phyloP scores from a whole-genome alignment of 2,797 vertebrate genomes.

The Schizopygopsis malacanthus region DNA sequence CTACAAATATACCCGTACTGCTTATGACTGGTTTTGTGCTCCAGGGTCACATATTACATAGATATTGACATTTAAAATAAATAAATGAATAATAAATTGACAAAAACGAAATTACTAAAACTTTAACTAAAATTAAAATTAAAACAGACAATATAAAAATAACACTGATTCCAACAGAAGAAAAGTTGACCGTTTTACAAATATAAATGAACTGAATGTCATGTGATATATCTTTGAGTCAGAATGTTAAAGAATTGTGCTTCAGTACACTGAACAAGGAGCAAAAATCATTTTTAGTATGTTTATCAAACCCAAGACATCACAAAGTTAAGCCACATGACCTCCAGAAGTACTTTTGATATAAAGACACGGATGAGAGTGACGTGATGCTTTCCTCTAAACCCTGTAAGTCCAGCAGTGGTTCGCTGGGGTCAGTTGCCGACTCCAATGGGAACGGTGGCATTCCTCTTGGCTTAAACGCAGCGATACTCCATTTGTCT shows the following conservation, averaged over 20 bases:
- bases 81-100: too few relatives aligned
- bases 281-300: not conserved
- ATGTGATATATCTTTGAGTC: not conserved
- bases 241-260: not conserved
- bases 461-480: constrained; percentile 27
- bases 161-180: not conserved
- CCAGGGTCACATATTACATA: too few relatives aligned
- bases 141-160: too few relatives aligned
- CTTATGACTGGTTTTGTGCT: too few relatives aligned
- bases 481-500: constrained; percentile 27
- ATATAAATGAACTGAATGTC: not conserved
- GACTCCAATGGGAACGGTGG: constrained; percentile 48
- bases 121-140: too few relatives aligned
- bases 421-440: not conserved
- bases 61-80: too few relatives aligned
- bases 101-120: too few relatives aligned
- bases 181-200: not conserved
- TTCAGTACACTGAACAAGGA: not conserved
- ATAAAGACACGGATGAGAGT: not conserved
- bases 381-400: constrained; percentile 24
- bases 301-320: not conserved
- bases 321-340: not conserved
- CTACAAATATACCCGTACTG: too few relatives aligned
- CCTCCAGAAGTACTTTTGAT: not conserved
- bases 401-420: constrained; percentile 41